phyloP scores from a whole-genome alignment of 2,888 invertebrate genomes.

The Drosophila falleni region DNA sequence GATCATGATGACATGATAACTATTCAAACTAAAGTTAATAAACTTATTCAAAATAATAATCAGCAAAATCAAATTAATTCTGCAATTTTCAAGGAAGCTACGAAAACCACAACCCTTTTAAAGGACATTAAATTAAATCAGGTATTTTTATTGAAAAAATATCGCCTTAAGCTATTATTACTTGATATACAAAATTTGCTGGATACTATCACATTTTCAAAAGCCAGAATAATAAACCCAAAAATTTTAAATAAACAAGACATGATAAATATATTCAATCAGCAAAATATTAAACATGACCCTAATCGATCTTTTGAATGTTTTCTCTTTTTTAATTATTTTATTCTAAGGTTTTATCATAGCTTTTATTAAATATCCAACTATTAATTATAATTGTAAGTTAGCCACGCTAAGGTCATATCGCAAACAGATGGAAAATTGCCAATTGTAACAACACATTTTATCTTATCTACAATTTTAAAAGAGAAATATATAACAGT shows the following conservation, averaged over 20 bases:
- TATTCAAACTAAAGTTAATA: not conserved
- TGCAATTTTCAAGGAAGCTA: not conserved
- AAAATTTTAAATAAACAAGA: too few species aligned
- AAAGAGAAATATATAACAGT: not conserved
- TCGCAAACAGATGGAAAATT: not conserved
- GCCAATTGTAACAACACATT: slow-evolving; percentile 3
- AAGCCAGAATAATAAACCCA: too few species aligned
- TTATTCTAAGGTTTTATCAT: slow-evolving; percentile 14
- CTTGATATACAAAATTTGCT: too few species aligned
- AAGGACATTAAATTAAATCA: not conserved
- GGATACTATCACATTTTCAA: too few species aligned
- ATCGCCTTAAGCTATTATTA: too few species aligned
- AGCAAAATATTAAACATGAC: slow-evolving; percentile 15
- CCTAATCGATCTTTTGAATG: slow-evolving; percentile 9
- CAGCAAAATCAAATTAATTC: not conserved
- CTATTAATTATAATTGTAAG: slow-evolving; percentile 1
- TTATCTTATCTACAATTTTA: not conserved
- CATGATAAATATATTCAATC: not conserved
- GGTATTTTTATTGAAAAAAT: too few species aligned
- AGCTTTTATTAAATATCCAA: slow-evolving; percentile 13
- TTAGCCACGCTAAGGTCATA: slow-evolving; percentile 1
- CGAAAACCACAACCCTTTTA: not conserved
- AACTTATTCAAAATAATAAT: not conserved
- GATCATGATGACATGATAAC: slow-evolving; percentile 2
- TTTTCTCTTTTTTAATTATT: slow-evolving; percentile 12